These are phyloP conservation scores for Trissonchulus sp. DNA, from an alignment of 2,888 invertebrate species.

Conservation along the genomic window DNA sequence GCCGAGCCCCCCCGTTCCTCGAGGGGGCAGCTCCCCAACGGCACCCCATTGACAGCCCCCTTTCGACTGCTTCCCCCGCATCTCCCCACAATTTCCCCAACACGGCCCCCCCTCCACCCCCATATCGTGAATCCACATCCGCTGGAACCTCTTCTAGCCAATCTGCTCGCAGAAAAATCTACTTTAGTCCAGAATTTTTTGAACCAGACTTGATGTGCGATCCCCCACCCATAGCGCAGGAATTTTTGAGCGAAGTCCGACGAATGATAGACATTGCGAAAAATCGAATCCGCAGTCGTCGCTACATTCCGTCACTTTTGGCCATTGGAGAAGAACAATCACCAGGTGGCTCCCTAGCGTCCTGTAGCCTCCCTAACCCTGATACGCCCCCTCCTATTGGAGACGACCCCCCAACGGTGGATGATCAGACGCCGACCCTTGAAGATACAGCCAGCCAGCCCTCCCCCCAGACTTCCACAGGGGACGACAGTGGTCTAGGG, in stretches of 20 bases:
- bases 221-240: constrained; percentile 80
- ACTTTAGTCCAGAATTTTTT: constrained; percentile 84
- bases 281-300: constrained; percentile 74
- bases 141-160: neutral
- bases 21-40: too few relatives aligned
- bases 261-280: constrained; percentile 84
- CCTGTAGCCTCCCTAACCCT: neutral
- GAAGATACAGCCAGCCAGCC: neutral
- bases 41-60: too few relatives aligned
- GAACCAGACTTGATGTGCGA: constrained; percentile 77
- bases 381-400: neutral
- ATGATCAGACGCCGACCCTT: neutral
- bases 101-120: too few relatives aligned
- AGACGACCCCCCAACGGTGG: neutral
- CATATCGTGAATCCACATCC: too few relatives aligned
- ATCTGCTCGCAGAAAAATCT: constrained; percentile 62
- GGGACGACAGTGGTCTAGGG: neutral
- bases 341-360: neutral
- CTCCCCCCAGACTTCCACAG: neutral
- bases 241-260: constrained; percentile 78
- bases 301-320: constrained; percentile 69
- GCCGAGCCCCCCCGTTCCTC: too few relatives aligned
- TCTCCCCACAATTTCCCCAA: too few relatives aligned
- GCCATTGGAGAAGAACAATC: constrained; percentile 68
- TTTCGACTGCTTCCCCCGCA: too few relatives aligned